These are phyloP conservation scores for Muntiacus reevesi DNA, from an alignment of 2,113 vertebrate genomes.

Conservation along the genomic window DNA sequence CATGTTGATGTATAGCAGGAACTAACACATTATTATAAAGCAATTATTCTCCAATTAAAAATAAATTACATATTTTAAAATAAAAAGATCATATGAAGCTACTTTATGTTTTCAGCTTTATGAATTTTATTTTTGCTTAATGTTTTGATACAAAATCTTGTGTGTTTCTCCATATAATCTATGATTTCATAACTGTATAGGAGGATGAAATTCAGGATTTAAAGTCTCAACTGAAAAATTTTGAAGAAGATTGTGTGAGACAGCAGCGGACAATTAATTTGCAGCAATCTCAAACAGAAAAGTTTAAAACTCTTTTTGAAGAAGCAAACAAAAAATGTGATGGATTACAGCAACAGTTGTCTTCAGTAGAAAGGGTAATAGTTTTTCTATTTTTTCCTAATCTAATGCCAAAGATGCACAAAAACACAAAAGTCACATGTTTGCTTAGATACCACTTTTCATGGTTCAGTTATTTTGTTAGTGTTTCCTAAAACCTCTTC, in stretches of 20 bases:
- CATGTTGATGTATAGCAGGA: neutral
- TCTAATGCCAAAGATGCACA: neutral
- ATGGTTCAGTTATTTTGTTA: neutral
- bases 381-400: neutral
- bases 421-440: neutral
- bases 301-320: constrained; percentile 87
- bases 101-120: neutral
- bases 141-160: neutral
- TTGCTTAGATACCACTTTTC: neutral
- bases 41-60: neutral
- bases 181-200: constrained; percentile 77
- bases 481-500: neutral
- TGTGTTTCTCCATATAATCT: neutral
- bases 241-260: constrained; percentile 85
- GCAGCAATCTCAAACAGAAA: constrained; percentile 90
- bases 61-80: neutral
- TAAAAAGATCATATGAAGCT: neutral
- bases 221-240: constrained; percentile 83
- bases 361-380: constrained; percentile 86
- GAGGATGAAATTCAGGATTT: constrained; percentile 89
- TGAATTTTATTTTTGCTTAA: neutral
- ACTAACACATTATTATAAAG: neutral
- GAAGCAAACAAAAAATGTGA: constrained; percentile 86
- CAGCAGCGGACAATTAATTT: constrained; percentile 84
- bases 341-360: constrained; percentile 86